These are phyloP conservation scores for Gonatopus flavifemur DNA, from an alignment of 1,140 invertebrate genomes.

Conservation along the genomic window DNA sequence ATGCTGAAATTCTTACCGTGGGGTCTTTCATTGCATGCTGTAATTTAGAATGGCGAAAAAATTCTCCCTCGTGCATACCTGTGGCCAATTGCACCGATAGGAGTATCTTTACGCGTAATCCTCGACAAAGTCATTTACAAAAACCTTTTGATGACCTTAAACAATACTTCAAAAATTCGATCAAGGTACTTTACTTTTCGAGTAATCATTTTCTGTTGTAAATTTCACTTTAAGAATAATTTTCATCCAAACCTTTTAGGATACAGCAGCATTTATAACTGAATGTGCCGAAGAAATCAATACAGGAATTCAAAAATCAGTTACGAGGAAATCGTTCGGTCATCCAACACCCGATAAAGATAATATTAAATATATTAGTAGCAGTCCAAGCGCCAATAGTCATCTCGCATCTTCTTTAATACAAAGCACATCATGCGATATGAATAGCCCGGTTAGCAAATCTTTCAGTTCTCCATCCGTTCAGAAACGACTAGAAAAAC, in stretches of 20 bases:
- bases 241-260: slow-evolving; percentile 29
- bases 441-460: slow-evolving; percentile 1
- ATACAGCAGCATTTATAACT: slow-evolving; percentile 29
- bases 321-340: slow-evolving; percentile 15
- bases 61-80: slow-evolving; percentile 43
- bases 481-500: slow-evolving; percentile 39
- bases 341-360: slow-evolving; percentile 11
- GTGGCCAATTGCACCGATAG: slow-evolving; percentile 53
- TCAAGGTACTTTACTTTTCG: slow-evolving; percentile 19
- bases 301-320: slow-evolving; percentile 40
- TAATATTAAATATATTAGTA: slow-evolving; percentile 6
- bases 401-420: background rate
- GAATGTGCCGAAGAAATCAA: slow-evolving; percentile 38
- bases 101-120: slow-evolving; percentile 52
- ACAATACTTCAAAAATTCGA: slow-evolving; percentile 13
- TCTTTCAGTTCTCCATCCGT: slow-evolving; percentile 20
- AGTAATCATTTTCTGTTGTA: background rate
- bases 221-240: slow-evolving; percentile 2
- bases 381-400: background rate
- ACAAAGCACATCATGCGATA: background rate
- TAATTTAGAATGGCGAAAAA: slow-evolving; percentile 64
- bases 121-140: slow-evolving; percentile 42
- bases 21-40: slow-evolving; percentile 62
- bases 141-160: slow-evolving; percentile 37
- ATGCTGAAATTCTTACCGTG: slow-evolving; percentile 61